Conservation (phyloP, 2,888 invertebrate genomes). For the Ditula angustiorana region DNA sequence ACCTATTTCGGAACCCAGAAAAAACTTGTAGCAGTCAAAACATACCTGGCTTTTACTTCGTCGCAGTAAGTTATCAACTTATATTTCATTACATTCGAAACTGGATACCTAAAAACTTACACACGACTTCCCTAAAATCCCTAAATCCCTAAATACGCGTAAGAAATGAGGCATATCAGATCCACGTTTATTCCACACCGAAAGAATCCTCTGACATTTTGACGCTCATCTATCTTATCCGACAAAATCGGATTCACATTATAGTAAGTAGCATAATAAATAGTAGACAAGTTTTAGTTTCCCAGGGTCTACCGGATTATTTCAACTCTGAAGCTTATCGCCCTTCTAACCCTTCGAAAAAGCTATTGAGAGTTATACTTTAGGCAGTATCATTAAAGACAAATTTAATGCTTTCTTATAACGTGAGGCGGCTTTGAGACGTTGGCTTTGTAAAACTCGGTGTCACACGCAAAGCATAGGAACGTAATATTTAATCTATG, state of each 20-base stretch:
- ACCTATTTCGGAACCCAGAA: no score
- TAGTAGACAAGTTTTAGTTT: neutral
- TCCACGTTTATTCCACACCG: slow-evolving; percentile 10
- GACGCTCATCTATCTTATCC: slow-evolving; percentile 1
- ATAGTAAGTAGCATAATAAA: neutral
- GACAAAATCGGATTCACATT: slow-evolving; percentile 1
- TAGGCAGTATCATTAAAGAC: neutral
- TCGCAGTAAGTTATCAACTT: neutral
- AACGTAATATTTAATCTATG: neutral
- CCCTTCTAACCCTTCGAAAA: neutral
- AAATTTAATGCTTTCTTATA: neutral
- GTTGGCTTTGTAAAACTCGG: neutral
- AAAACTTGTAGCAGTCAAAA: no score
- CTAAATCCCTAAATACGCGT: neutral
- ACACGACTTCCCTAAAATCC: neutral
- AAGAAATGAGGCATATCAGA: slow-evolving; percentile 16
- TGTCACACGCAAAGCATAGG: neutral
- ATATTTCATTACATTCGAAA: neutral
- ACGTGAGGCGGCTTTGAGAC: neutral
- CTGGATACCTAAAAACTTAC: neutral
- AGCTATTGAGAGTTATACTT: neutral
- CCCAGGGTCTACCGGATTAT: slow-evolving; percentile 16
- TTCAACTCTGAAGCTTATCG: neutral
- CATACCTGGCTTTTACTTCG: no score
- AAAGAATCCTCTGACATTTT: neutral